Evolutionary conservation across 2,113 vertebrate species (phyloP).

Genomic region (Menidia beryllina): DNA sequence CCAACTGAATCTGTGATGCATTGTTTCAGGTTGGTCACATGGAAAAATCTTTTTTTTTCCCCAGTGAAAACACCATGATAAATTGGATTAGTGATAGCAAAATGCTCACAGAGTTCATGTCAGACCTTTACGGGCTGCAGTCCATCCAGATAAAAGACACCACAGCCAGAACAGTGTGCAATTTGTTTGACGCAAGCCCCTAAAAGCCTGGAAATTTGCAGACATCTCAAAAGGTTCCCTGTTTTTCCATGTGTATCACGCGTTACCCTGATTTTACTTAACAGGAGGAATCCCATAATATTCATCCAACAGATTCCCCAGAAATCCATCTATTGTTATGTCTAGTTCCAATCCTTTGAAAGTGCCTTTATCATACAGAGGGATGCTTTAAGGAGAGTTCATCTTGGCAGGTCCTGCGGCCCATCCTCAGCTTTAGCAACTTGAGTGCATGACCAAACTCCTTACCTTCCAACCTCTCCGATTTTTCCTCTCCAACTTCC

Average conservation of each 20-base stretch:
- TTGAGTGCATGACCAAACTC: constrained; percentile 77
- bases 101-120: constrained; percentile 78
- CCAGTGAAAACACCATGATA: constrained; percentile 14
- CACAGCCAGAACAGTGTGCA: constrained; percentile 45
- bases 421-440: constrained; percentile 79
- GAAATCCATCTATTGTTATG: constrained; percentile 72
- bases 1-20: constrained; percentile 80
- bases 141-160: constrained; percentile 49
- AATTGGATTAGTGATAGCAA: constrained; percentile 38
- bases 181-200: constrained; percentile 67
- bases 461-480: constrained; percentile 55
- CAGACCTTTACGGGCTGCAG: constrained; percentile 75
- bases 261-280: constrained; percentile 81
- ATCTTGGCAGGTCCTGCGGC: constrained; percentile 81
- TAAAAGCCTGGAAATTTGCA: constrained; percentile 77
- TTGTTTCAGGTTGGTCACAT: constrained; percentile 58
- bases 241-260: constrained; percentile 78
- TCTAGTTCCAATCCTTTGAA: constrained; percentile 80
- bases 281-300: constrained; percentile 80
- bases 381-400: constrained; percentile 78
- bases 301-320: constrained; percentile 76
- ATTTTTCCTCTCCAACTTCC: constrained; percentile 55
- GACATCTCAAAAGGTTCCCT: constrained; percentile 69
- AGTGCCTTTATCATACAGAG: constrained; percentile 80
- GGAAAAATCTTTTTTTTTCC: constrained; percentile 22